Base-by-base conservation (phyloP, 1,140 invertebrate genomes). In the Anthonomus grandis region DNA sequence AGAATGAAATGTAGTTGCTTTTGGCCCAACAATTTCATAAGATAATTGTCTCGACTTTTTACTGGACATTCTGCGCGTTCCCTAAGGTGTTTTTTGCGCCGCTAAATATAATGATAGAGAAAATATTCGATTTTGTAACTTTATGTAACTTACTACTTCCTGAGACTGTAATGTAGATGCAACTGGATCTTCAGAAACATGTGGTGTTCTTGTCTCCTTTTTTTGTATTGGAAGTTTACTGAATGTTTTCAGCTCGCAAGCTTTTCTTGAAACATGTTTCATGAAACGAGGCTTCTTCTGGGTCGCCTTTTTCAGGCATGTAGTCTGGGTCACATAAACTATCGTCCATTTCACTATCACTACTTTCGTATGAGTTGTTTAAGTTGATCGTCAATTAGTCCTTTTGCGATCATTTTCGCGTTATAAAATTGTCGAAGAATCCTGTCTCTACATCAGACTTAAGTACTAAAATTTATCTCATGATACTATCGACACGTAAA, bases 91-190 rank as follows among this genome's bases (percentile, higher is more conserved):
- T 31, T n/a, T 31, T 31, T 31, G 27, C 27, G 27, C 6, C 27
- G 27, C n/a, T 31, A n/a, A 31, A 31, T 8, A 31, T 31, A 31
- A 31, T 31, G 13, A 38, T 38, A 38, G 37, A n/a, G 4, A 13
- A 38, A 38, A 38, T 38, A 38, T 38, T 38, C 5, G 12, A 38
- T 38, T 38, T 38, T 38, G 10, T 13, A 38, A 38, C 12, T 38
- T 38, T 38, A 38, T 38, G 17, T 38, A 38, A 38, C 37, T 38
- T 38, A 38, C 37, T 38, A 38, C 37, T 38, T 38, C 37, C 37
- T 38, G 27, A 31, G 27, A 31, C 6, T 31, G 27, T 31, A n/a
- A 8, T 31, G 27, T 31, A 31, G 27, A 31, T 31, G 27, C 27
- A n/a, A 31, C 27, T 31, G 27, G 27, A 31, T 31, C 27, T 31